A percentile compares a stretch with the other conserved stretches of the same genome.
phyloP scores from a whole-genome alignment of 2,797 vertebrate species.

The Staurois parvus region DNA sequence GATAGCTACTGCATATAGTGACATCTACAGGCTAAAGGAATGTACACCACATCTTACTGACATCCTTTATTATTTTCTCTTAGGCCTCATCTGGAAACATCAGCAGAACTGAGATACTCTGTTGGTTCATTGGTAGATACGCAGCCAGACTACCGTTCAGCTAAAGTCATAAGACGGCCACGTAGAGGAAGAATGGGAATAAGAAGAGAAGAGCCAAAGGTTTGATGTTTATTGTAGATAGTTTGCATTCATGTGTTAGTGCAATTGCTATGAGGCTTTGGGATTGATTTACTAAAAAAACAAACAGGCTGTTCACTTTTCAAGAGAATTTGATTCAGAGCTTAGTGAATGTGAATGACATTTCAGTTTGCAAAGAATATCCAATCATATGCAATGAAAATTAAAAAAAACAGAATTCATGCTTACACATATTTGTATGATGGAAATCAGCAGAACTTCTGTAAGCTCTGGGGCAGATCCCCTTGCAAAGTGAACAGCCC shows the following conservation, averaged over 20 bases:
- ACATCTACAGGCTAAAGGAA: not conserved
- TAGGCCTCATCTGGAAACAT: conserved; percentile 93
- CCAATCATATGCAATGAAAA: too few relatives aligned
- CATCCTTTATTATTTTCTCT: conserved; percentile 30
- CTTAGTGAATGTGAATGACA: too few relatives aligned
- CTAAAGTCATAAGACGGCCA: conserved; percentile 92
- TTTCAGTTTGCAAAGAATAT: too few relatives aligned
- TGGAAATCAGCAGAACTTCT: too few relatives aligned
- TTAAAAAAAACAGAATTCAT: too few relatives aligned
- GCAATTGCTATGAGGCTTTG: not conserved
- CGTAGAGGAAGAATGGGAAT: conserved; percentile 90
- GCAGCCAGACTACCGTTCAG: conserved; percentile 93
- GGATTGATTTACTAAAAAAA: too few relatives aligned
- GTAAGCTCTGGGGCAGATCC: too few relatives aligned
- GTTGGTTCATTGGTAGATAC: conserved; percentile 92
- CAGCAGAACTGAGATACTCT: conserved; percentile 90
- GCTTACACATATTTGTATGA: too few relatives aligned
- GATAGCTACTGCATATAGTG: not conserved
- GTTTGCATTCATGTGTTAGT: not conserved
- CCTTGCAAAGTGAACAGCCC: too few relatives aligned
- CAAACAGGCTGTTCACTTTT: too few relatives aligned
- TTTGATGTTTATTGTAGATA: conserved; percentile 68
- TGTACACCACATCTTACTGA: not conserved
- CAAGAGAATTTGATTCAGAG: too few relatives aligned
- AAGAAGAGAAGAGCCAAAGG: conserved; percentile 89